phyloP scores from a whole-genome alignment of 1,140 invertebrate species.

The Drosophila athabasca region DNA sequence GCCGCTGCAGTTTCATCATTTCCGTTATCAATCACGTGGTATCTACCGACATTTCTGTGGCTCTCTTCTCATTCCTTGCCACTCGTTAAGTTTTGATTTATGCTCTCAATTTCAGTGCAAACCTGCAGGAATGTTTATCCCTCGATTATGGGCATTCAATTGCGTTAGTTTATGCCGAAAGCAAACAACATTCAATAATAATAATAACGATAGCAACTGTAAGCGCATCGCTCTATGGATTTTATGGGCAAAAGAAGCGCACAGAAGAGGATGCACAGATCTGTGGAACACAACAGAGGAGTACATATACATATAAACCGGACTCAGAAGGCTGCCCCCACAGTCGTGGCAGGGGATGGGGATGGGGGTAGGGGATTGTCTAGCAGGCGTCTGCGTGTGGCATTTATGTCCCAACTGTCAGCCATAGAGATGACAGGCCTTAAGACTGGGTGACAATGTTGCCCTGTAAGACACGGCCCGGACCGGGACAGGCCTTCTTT shows the following conservation, averaged over 20 bases:
- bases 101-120: conserved; percentile 59
- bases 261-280: conserved; percentile 41
- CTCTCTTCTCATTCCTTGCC: neutral
- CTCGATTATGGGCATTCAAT: conserved; percentile 62
- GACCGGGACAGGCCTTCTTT: no score
- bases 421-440: conserved; percentile 47
- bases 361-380: conserved; percentile 34
- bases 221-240: conserved; percentile 63
- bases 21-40: conserved; percentile 36
- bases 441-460: conserved; percentile 67
- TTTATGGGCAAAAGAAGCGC: conserved; percentile 54
- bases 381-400: conserved; percentile 59
- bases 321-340: conserved; percentile 20
- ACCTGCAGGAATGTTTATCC: conserved; percentile 58
- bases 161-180: conserved; percentile 63
- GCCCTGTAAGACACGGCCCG: conserved; percentile 39
- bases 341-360: neutral
- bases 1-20: no score
- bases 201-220: conserved; percentile 61
- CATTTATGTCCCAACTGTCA: conserved; percentile 70
- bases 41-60: conserved; percentile 7
- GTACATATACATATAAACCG: conserved; percentile 16
- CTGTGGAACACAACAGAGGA: neutral
- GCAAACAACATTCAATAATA: conserved; percentile 51
- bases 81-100: conserved; percentile 68